phyloP scores from a whole-genome alignment of 2,888 invertebrate species.

The Tetranychus truncatus region DNA sequence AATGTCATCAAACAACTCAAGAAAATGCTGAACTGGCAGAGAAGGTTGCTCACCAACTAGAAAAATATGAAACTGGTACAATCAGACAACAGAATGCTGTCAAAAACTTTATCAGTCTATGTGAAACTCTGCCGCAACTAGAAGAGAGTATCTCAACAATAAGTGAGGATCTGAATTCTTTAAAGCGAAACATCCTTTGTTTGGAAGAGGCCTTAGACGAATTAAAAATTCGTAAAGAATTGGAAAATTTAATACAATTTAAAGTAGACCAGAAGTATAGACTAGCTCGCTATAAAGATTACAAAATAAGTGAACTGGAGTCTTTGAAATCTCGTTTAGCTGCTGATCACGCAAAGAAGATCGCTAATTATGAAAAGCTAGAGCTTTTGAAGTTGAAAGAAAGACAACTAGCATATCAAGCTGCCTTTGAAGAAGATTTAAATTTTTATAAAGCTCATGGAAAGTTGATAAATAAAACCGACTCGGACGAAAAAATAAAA shows the following conservation, averaged over 20 bases:
- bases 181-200: constrained; percentile 25
- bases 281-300: constrained; percentile 49
- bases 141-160: constrained; percentile 11
- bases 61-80: background rate
- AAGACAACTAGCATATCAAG: constrained; percentile 48
- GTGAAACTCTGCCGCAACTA: constrained; percentile 8
- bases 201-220: constrained; percentile 46
- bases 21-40: constrained; percentile 43
- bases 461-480: constrained; percentile 20
- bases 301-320: constrained; percentile 43
- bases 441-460: constrained; percentile 27
- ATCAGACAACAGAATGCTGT: background rate
- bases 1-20: constrained; percentile 49
- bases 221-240: constrained; percentile 50
- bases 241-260: constrained; percentile 48
- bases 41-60: constrained; percentile 27
- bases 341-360: constrained; percentile 41
- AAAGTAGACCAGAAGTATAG: constrained; percentile 53
- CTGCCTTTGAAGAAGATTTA: constrained; percentile 49
- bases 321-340: constrained; percentile 39
- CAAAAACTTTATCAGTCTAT: constrained; percentile 9
- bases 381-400: constrained; percentile 43
- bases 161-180: constrained; percentile 8
- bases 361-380: constrained; percentile 41
- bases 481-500: background rate